phyloP scores from a whole-genome alignment of 2,113 vertebrate species.

The Paradoxurus hermaphroditus region DNA sequence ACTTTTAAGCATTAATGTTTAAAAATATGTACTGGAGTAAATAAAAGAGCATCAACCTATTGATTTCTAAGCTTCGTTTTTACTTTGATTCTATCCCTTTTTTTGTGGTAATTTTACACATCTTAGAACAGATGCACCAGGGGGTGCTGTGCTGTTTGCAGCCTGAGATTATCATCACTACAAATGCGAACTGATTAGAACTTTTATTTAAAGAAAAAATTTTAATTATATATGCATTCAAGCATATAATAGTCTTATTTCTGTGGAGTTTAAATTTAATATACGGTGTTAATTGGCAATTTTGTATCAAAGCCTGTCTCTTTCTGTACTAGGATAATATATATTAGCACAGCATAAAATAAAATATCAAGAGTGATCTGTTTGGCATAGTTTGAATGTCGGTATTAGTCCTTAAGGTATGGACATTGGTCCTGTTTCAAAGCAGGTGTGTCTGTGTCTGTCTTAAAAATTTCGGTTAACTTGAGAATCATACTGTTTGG shows the following conservation, averaged over 20 bases:
- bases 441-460: neutral
- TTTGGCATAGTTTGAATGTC: neutral
- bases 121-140: conserved; percentile 79
- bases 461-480: conserved; percentile 2
- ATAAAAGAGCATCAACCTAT: neutral
- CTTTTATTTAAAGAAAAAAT: conserved; percentile 63
- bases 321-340: neutral
- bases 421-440: neutral
- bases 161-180: conserved; percentile 61
- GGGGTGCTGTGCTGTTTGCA: conserved; percentile 84
- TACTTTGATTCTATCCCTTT: conserved; percentile 28
- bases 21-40: conserved; percentile 19
- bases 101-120: conserved; percentile 65
- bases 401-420: neutral
- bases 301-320: neutral
- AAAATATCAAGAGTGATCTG: neutral
- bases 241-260: conserved; percentile 32
- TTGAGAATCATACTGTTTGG: neutral
- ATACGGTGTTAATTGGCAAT: conserved; percentile 12
- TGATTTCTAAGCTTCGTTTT: conserved; percentile 50
- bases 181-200: conserved; percentile 60
- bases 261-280: conserved; percentile 54
- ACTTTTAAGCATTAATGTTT: conserved; percentile 41
- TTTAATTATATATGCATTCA: conserved; percentile 49
- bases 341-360: neutral